phyloP scores from a whole-genome alignment of 2,888 invertebrate species.

The Eupithecia pulchellata region DNA sequence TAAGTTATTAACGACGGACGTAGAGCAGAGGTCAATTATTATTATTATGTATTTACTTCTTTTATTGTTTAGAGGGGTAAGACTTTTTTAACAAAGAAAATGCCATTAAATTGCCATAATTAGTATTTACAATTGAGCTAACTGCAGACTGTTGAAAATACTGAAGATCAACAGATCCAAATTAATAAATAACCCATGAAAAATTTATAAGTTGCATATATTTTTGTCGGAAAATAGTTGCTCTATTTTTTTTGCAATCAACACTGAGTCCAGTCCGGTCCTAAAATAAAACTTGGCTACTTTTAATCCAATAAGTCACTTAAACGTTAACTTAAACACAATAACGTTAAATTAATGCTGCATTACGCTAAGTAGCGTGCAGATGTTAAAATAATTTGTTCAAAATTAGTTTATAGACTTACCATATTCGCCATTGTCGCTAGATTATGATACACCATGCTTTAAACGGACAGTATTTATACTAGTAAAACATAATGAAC shows the following conservation, averaged over 20 bases:
- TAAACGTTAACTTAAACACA: too few relatives aligned
- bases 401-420: constrained; percentile 26
- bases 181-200: too few relatives aligned
- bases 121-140: too few relatives aligned
- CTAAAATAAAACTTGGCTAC: background rate
- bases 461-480: constrained; percentile 25
- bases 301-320: too few relatives aligned
- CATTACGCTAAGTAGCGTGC: too few relatives aligned
- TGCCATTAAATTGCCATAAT: too few relatives aligned
- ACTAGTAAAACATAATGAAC: constrained; percentile 20
- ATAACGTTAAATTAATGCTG: too few relatives aligned
- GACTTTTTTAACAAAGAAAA: too few relatives aligned
- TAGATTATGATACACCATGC: constrained; percentile 12
- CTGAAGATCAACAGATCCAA: too few relatives aligned
- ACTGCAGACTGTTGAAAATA: too few relatives aligned
- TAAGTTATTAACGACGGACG: background rate
- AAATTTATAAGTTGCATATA: background rate
- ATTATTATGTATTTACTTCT: background rate
- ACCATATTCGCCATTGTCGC: constrained; percentile 36
- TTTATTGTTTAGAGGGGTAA: too few relatives aligned
- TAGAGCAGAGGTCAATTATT: background rate
- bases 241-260: background rate
- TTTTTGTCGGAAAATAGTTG: background rate
- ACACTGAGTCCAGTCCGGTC: background rate
- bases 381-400: background rate